phyloP scores from a whole-genome alignment of 2,797 vertebrate genomes.

The Alectoris magna region DNA sequence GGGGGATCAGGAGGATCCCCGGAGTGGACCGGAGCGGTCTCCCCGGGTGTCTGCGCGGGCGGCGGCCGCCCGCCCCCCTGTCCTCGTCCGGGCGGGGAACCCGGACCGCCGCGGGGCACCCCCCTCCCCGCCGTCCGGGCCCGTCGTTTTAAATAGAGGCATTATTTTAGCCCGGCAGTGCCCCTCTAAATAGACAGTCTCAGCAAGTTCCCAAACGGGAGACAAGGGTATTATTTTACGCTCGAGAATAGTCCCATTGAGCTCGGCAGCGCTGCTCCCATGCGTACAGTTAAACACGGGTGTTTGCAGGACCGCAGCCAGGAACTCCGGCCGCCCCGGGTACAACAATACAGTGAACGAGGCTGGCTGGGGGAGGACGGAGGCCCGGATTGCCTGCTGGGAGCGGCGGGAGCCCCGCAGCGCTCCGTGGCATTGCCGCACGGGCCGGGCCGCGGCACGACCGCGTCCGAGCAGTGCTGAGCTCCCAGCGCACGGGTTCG shows the following conservation, averaged over 20 bases:
- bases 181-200: conserved; percentile 44
- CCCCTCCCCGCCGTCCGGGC: background rate
- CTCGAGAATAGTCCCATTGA: conserved; percentile 43
- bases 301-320: background rate
- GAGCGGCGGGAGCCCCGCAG: background rate
- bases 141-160: conserved; percentile 42
- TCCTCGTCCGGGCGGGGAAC: no score
- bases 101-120: background rate
- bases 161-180: conserved; percentile 32
- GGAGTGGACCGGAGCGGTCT: no score
- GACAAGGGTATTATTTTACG: conserved; percentile 63
- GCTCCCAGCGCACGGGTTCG: conserved; percentile 25
- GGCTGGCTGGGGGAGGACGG: background rate
- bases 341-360: background rate
- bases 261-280: background rate
- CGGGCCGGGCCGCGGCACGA: no score
- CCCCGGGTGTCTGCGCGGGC: no score
- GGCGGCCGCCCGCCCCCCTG: no score
- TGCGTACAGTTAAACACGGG: background rate
- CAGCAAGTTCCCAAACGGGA: conserved; percentile 23
- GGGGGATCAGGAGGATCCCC: no score
- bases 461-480: no score
- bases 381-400: background rate
- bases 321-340: background rate
- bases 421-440: background rate